A percentile compares a stretch with the other conserved stretches of the same genome.
phyloP scores from a whole-genome alignment of 2,797 vertebrate species.

The Melanotaenia boesemani region DNA sequence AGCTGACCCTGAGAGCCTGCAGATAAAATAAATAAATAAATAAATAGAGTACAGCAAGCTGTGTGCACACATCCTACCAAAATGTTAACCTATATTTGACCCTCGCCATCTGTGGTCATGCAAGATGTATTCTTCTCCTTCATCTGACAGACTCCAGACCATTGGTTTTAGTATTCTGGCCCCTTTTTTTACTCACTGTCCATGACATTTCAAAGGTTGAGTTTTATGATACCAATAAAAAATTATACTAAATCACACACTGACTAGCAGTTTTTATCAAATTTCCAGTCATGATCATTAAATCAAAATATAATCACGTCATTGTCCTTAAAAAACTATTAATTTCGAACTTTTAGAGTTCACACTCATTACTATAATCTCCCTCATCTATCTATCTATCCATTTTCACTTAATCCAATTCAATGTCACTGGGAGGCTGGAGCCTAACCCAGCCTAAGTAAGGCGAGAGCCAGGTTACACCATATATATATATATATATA shows the following conservation, averaged over 20 bases:
- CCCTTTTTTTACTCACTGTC: neutral
- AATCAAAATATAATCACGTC: neutral
- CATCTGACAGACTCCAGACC: constrained; percentile 22
- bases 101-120: constrained; percentile 10
- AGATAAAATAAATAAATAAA: constrained; percentile 9
- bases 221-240: neutral
- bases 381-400: neutral
- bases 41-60: neutral
- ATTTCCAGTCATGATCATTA: neutral
- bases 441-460: neutral
- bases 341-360: neutral
- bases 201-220: neutral
- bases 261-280: neutral
- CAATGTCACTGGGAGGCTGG: neutral
- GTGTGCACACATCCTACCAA: neutral
- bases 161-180: neutral
- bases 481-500: no score
- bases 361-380: neutral
- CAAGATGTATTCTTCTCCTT: constrained; percentile 8
- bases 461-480: neutral
- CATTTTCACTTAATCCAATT: neutral
- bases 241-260: neutral
- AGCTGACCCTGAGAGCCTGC: constrained; percentile 11
- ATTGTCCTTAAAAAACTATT: neutral
- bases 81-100: constrained; percentile 22